Evolutionary conservation across 2,113 vertebrate genomes (phyloP).

Genomic region (Oncorhynchus clarkii): DNA sequence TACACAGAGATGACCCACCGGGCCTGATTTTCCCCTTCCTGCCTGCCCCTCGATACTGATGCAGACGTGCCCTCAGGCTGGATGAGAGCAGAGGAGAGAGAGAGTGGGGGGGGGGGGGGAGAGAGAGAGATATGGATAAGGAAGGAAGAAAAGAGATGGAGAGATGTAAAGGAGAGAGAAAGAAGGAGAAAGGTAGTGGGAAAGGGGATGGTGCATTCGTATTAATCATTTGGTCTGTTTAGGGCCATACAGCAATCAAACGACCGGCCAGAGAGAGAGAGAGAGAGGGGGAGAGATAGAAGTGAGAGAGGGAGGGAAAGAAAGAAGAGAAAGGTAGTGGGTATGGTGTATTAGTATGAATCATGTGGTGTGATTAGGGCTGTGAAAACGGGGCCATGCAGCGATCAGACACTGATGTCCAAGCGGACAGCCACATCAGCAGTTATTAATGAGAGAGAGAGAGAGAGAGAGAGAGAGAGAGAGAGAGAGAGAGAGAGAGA

Average conservation of each 20-base stretch:
- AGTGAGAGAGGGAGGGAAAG: neutral
- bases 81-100: slow-evolving; percentile 5
- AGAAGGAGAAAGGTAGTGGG: slow-evolving; percentile 1
- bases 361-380: too few species aligned
- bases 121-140: slow-evolving; percentile 1
- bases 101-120: slow-evolving; percentile 10
- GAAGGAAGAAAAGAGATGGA: neutral
- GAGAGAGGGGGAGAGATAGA: neutral
- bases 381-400: too few species aligned
- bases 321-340: neutral
- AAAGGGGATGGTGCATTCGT: neutral
- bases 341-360: too few species aligned
- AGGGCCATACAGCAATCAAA: too few species aligned
- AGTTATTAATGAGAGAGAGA: too few species aligned
- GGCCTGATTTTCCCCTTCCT: slow-evolving; percentile 46
- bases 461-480: neutral
- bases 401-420: too few species aligned
- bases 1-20: slow-evolving; percentile 62
- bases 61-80: slow-evolving; percentile 26
- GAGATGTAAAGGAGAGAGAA: neutral
- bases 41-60: slow-evolving; percentile 38
- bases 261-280: too few species aligned
- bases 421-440: too few species aligned
- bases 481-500: slow-evolving; percentile 7
- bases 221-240: too few species aligned